Evolutionary conservation across 2,113 vertebrate species (phyloP), one percentile per base, ranked within the genome.

Genomic region (Copsychus sechellarum): DNA sequence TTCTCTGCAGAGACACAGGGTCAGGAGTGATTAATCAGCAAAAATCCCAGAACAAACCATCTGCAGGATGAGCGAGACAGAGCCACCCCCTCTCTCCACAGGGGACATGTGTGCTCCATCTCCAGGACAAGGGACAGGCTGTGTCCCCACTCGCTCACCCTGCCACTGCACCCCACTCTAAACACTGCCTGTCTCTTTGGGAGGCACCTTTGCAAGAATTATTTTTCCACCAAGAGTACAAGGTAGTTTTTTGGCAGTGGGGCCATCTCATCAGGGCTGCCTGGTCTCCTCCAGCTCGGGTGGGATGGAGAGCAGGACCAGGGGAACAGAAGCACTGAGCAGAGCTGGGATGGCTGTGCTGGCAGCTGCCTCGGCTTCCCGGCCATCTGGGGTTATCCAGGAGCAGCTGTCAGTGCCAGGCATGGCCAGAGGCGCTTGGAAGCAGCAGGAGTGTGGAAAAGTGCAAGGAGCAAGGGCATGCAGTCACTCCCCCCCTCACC

Each of bases 361-460:
- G 64, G 64, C 87, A 95, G 87, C 79, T 93, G 79, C 85, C 74
- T 81, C 0, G 0, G 65, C 34, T 67, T 78, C 56, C 74, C 0
- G 1, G 82, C 60, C 92, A 70, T 73, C 88, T 95, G 93, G 43
- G 67, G 36, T 72, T 69, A 79, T n/a, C 62, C 47, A 83, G 82
- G 80, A 93, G 50, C 71, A 94, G 85, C 92, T 96, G 93, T 11
- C 86, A 58, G 72, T 42, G 54, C 62, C 76, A 58, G 48, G 92
- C 72, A 56, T 12, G 42, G 73, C 23, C 69, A 84, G 29, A n/a
- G 31, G 67, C 33, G 3, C 38, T 45, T 0, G 0, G 66, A 86
- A 94, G 54, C 58, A 71, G 57, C 12, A 65, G 28, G 74, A 88
- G 24, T 7, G 53, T 51, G 70, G 36, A 82, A 78, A 53, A 65